Evolutionary conservation across 2,888 invertebrate species (phyloP).

Genomic region (Acronicta psi): DNA sequence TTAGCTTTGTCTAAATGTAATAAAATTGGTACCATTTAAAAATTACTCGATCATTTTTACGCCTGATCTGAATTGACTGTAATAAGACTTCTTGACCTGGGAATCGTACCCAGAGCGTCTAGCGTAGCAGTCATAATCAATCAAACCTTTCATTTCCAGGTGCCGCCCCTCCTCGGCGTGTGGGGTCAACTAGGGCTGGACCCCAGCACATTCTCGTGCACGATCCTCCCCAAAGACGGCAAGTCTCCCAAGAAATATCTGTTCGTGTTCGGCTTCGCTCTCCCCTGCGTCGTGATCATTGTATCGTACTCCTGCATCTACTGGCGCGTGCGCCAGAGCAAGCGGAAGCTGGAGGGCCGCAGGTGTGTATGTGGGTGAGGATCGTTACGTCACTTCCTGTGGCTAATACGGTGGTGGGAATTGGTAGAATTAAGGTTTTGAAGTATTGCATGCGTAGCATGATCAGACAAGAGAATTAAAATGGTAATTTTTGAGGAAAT

Average conservation of each 20-base stretch:
- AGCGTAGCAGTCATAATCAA: too few species aligned
- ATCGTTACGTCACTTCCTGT: conserved; percentile 65
- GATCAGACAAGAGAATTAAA: too few species aligned
- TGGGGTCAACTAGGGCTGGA: conserved; percentile 96
- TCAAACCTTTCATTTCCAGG: conserved; percentile 78
- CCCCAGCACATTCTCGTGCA: conserved; percentile 95
- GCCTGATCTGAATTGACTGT: too few species aligned
- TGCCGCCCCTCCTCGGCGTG: conserved; percentile 93
- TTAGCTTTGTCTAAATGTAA: too few species aligned
- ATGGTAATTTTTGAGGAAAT: too few species aligned
- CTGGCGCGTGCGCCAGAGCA: conserved; percentile 93
- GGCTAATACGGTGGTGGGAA: conserved; percentile 57
- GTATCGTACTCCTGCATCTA: conserved; percentile 96
- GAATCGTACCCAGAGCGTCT: too few species aligned
- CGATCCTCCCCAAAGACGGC: conserved; percentile 93
- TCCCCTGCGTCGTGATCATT: conserved; percentile 95
- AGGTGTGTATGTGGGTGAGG: conserved; percentile 89
- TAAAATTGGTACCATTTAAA: too few species aligned
- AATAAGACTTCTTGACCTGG: too few species aligned
- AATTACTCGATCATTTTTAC: too few species aligned
- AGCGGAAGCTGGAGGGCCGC: conserved; percentile 92
- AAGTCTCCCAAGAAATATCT: conserved; percentile 95
- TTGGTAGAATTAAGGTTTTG: neutral
- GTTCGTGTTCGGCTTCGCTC: conserved; percentile 94
- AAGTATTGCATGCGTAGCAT: too few species aligned